phyloP scores from a whole-genome alignment of 2,888 invertebrate genomes.

The Drosophila cognata region DNA sequence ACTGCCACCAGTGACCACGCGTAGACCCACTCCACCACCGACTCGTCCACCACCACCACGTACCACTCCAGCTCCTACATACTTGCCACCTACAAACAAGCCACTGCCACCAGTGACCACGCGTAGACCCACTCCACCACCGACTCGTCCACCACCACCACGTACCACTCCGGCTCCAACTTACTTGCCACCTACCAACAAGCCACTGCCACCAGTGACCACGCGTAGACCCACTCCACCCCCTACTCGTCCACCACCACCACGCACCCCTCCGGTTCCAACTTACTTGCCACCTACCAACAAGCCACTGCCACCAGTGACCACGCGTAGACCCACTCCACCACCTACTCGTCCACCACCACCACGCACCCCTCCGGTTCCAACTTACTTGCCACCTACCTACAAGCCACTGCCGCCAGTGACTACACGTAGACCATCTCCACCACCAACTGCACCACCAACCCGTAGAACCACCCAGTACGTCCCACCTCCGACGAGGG shows the following conservation, averaged over 20 bases:
- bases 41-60: not conserved
- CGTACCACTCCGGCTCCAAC: no score
- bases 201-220: no score
- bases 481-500: constrained; percentile 62
- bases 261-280: constrained; percentile 40
- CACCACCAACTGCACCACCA: constrained; percentile 25
- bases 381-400: constrained; percentile 41
- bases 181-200: no score
- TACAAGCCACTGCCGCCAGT: not conserved
- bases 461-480: constrained; percentile 61
- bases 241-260: no score
- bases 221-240: no score
- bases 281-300: constrained; percentile 42
- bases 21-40: constrained; percentile 31
- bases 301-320: no score
- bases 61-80: constrained; percentile 49
- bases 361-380: constrained; percentile 41
- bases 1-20: constrained; percentile 50
- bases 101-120: constrained; percentile 45
- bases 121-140: constrained; percentile 45
- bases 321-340: constrained; percentile 49
- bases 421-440: not conserved
- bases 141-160: constrained; percentile 14
- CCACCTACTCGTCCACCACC: constrained; percentile 23
- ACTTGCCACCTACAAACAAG: constrained; percentile 30